phyloP scores from a whole-genome alignment of 2,797 vertebrate species.

The Chaetodon trifasciatus region DNA sequence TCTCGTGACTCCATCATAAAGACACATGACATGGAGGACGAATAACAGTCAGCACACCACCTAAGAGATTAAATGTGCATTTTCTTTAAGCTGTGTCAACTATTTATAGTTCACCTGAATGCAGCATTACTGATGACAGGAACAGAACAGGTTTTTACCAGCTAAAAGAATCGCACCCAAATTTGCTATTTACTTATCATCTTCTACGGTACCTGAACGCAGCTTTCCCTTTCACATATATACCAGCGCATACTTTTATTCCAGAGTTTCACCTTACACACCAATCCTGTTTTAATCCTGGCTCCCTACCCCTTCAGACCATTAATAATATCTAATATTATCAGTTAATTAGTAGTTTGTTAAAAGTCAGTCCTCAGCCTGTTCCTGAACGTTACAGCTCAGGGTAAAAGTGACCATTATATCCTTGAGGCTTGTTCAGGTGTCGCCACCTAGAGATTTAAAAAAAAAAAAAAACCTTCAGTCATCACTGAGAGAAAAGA shows the following conservation, averaged over 20 bases:
- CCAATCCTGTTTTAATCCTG: neutral
- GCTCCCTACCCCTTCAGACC: neutral
- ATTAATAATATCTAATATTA: neutral
- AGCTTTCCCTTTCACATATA: neutral
- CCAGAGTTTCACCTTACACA: neutral
- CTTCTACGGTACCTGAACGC: slow-evolving; percentile 1
- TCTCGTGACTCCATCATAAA: too few relatives aligned
- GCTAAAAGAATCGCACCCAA: neutral
- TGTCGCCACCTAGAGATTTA: slow-evolving; percentile 18
- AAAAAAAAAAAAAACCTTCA: neutral
- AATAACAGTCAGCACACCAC: too few relatives aligned
- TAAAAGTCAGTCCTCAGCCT: neutral
- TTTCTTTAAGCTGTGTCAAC: neutral
- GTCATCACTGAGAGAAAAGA: neutral
- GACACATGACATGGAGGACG: too few relatives aligned
- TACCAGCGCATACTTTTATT: too few relatives aligned
- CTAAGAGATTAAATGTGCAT: too few relatives aligned
- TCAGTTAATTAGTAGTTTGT: neutral
- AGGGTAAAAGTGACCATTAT: neutral
- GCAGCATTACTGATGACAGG: neutral
- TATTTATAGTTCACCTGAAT: neutral
- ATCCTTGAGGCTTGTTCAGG: neutral
- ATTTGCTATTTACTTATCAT: neutral
- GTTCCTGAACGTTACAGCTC: neutral
- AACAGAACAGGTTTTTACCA: neutral